Evolutionary conservation across 2,888 invertebrate genomes (phyloP).

Genomic region (Agriopis marginaria): DNA sequence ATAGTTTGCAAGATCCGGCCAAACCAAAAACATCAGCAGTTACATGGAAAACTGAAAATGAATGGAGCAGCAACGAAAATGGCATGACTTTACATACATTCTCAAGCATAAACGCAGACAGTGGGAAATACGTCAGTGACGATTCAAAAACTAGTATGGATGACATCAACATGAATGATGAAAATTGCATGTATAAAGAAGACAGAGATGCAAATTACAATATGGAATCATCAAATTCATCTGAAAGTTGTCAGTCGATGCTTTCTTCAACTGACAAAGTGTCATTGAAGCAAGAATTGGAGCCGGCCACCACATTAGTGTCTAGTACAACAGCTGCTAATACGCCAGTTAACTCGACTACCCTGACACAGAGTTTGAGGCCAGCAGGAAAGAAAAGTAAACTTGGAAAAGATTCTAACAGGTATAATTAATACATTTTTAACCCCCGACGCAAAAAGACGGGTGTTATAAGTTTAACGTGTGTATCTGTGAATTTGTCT

Average conservation of each 20-base stretch:
- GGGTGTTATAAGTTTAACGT: too few relatives aligned
- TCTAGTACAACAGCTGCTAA: slow-evolving; percentile 67
- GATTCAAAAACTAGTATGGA: slow-evolving; percentile 82
- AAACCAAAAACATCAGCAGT: slow-evolving; percentile 81
- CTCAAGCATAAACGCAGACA: slow-evolving; percentile 69
- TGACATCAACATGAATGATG: slow-evolving; percentile 79
- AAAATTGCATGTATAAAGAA: slow-evolving; percentile 80
- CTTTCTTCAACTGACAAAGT: slow-evolving; percentile 63
- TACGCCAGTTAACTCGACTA: slow-evolving; percentile 66
- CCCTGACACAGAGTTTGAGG: slow-evolving; percentile 66
- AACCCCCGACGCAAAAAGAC: too few relatives aligned
- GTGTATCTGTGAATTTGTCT: too few relatives aligned
- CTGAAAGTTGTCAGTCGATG: slow-evolving; percentile 81
- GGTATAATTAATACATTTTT: slow-evolving; percentile 53
- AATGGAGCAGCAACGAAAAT: slow-evolving; percentile 75
- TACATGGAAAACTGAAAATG: slow-evolving; percentile 76
- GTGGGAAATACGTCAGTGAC: slow-evolving; percentile 77
- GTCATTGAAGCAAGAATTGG: slow-evolving; percentile 68
- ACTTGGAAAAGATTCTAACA: slow-evolving; percentile 75
- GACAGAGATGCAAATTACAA: slow-evolving; percentile 81
- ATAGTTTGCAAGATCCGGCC: slow-evolving; percentile 76
- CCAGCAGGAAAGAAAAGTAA: slow-evolving; percentile 72
- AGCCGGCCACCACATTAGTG: slow-evolving; percentile 64
- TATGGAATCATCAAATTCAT: slow-evolving; percentile 83
- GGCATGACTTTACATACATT: slow-evolving; percentile 74